phyloP scores from a whole-genome alignment of 2,113 vertebrate genomes.

The Cottus gobio region DNA sequence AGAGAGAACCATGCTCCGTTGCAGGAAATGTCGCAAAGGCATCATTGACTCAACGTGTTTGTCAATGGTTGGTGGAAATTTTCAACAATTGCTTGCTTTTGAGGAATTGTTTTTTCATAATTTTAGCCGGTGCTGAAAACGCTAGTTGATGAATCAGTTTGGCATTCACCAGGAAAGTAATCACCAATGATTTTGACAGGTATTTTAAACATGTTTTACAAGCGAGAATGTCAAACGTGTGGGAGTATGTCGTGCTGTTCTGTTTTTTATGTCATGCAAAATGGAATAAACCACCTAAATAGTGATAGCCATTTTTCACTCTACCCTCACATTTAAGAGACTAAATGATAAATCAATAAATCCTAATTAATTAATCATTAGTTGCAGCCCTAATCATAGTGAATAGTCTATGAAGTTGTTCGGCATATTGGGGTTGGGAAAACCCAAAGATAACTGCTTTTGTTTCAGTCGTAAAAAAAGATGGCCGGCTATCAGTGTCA shows the following conservation, averaged over 20 bases:
- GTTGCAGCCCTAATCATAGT: background rate
- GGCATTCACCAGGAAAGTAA: background rate
- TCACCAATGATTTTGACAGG: background rate
- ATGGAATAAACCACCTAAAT: background rate
- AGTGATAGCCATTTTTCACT: background rate
- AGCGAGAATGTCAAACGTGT: background rate
- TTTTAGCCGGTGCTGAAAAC: background rate
- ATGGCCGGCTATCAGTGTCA: background rate
- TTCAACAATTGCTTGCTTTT: background rate
- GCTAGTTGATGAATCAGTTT: background rate
- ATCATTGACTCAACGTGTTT: conserved; percentile 61
- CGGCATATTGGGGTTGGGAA: background rate
- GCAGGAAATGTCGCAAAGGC: conserved; percentile 75
- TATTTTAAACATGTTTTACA: background rate
- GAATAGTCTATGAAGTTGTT: background rate
- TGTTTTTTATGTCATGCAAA: background rate
- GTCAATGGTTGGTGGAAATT: conserved; percentile 54
- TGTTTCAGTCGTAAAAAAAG: background rate
- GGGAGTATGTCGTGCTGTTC: background rate
- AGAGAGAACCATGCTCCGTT: conserved; percentile 65
- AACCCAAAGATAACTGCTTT: conserved; percentile 5
- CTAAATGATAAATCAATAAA: background rate
- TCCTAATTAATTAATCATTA: background rate
- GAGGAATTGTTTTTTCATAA: background rate
- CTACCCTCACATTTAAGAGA: background rate